These are phyloP conservation scores for Otus scops DNA, from an alignment of 2,797 vertebrate species.

Conservation along the genomic window DNA sequence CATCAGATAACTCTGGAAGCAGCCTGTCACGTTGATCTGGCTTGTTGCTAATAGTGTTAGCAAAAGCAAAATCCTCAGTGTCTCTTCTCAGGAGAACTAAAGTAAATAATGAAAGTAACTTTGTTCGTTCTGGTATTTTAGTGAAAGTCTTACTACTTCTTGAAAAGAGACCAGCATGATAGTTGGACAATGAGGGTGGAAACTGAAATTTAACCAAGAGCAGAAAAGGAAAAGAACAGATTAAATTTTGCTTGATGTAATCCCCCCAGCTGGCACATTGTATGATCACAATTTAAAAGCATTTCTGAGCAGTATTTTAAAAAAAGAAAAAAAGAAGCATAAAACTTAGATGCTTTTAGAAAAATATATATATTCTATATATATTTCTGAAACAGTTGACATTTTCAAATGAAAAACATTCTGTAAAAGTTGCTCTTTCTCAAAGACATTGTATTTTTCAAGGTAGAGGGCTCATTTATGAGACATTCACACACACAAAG, in stretches of 20 bases:
- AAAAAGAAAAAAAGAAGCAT: background rate
- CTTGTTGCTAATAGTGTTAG: background rate
- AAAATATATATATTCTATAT: background rate
- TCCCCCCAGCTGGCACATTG: background rate
- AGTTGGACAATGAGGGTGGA: background rate
- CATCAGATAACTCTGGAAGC: background rate
- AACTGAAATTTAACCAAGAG: background rate
- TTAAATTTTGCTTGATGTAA: background rate
- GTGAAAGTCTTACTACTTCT: background rate
- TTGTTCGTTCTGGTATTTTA: background rate
- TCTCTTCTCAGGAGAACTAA: background rate
- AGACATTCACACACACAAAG: background rate
- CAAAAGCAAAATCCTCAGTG: background rate
- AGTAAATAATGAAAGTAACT: background rate
- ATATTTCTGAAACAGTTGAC: background rate
- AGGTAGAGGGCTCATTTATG: background rate
- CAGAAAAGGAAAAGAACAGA: background rate
- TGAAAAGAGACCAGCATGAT: background rate
- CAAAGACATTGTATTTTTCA: background rate
- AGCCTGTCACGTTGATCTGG: background rate
- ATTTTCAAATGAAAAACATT: background rate
- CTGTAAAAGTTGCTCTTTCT: background rate
- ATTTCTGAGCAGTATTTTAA: background rate
- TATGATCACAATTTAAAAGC: background rate
- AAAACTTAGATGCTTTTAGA: background rate